Conservation (phyloP, 2,888 invertebrate species). For the Coremacera marginata region DNA sequence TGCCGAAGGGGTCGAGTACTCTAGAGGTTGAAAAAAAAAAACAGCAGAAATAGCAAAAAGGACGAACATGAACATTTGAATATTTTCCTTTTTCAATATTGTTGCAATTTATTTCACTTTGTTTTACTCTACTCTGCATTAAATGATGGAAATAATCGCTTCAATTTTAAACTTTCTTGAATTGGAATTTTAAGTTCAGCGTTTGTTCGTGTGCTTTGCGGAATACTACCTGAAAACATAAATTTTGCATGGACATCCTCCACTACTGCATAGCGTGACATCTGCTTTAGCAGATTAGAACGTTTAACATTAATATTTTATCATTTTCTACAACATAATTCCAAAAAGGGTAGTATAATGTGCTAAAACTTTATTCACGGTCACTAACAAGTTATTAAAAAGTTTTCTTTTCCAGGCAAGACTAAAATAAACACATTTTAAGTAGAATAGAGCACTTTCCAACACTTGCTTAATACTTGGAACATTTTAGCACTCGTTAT, state of each 20-base stretch:
- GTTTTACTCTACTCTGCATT: constrained; percentile 26
- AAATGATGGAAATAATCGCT: constrained; percentile 39
- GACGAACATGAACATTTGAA: constrained; percentile 24
- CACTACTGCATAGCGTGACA: constrained; percentile 2
- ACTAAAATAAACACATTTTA: not conserved
- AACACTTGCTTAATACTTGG: not conserved
- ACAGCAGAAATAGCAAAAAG: constrained; percentile 3
- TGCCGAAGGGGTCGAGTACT: not conserved
- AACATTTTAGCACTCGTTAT: not conserved
- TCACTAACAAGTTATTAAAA: constrained; percentile 2
- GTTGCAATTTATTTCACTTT: constrained; percentile 35
- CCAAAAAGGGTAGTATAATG: not conserved
- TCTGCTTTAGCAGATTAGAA: constrained; percentile 31
- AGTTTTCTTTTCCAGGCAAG: not conserved
- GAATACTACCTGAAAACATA: constrained; percentile 16
- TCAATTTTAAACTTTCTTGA: constrained; percentile 35
- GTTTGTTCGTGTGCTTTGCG: constrained; percentile 5
- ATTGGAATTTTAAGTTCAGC: constrained; percentile 10
- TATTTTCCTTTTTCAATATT: constrained; percentile 30
- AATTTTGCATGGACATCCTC: constrained; percentile 23
- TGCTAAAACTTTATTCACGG: constrained; percentile 1
- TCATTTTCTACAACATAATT: not conserved
- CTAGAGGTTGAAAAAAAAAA: not conserved
- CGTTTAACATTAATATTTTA: constrained; percentile 17
- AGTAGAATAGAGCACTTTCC: too few relatives aligned